Evolutionary conservation across 2,113 vertebrate species (phyloP).

Genomic region (Anser brachyrhynchus): DNA sequence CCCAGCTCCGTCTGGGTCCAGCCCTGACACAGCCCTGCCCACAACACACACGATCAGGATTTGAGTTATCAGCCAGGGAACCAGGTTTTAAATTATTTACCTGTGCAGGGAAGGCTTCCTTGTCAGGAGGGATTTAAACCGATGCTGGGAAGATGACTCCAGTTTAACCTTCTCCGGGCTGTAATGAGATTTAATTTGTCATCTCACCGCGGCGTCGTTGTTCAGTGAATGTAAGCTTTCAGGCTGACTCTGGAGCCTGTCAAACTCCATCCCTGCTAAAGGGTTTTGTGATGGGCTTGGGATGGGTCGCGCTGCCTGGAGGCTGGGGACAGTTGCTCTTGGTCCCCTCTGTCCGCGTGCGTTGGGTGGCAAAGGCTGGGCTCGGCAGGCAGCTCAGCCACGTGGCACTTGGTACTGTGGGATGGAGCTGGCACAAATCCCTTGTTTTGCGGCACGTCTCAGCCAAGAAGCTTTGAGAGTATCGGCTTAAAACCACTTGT

Average conservation of each 20-base stretch:
- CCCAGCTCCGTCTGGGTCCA: neutral
- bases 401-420: rapidly evolving
- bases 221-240: neutral
- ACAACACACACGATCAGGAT: neutral
- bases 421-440: neutral
- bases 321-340: neutral
- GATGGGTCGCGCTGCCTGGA: neutral
- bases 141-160: neutral
- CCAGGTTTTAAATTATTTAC: neutral
- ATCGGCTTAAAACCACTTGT: neutral
- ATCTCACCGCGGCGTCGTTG: rapidly evolving
- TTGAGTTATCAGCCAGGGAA: neutral
- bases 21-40: neutral
- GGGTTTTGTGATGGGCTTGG: rapidly evolving
- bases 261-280: neutral
- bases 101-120: neutral
- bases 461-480: neutral
- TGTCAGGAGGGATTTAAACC: neutral
- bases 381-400: rapidly evolving
- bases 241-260: neutral
- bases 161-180: neutral
- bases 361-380: neutral
- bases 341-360: neutral
- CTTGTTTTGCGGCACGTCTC: neutral
- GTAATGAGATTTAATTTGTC: neutral